Evolutionary conservation across 2,797 vertebrate species (phyloP), one percentile per base, ranked within the genome.

Genomic region (Pantherophis alleghaniensis): DNA sequence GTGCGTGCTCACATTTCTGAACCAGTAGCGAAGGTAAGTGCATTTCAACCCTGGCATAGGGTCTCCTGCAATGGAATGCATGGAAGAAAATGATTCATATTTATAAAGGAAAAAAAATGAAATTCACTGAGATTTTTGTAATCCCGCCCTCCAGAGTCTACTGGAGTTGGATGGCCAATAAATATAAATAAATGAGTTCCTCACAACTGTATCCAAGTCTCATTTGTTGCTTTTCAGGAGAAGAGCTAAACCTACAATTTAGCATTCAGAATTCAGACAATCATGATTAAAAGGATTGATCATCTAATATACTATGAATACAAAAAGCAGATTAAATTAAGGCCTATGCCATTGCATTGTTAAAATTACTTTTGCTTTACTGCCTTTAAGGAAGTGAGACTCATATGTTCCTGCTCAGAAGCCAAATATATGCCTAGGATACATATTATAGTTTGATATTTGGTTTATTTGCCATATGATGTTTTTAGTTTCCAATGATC

Each of bases 271-370:
- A 96, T 97, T 96, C 32, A 92, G 89, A 79, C 88, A 92, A 69
- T 92, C 95, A 93, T 90, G 66, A 88, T 69, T 69, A 32, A 32
- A 74, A 74, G 7, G 32, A 79, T 42, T 37, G 32, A 94, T 94
- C 96, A 90, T 93, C 93, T 96, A 96, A 96, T 97, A 96, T 95
- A 93, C 95, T 95, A 18, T 88, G 93, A 97, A 96, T 0, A 47
- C 93, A 93, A 96, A 97, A 94, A 94, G 95, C 94, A 96, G 96
- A 97, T 97, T 96, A 51, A 96, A 96, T 97, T 97, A 96, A 51
- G 95, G 95, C 88, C 91, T 95, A 95, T 96, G 95, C 96, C 96
- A 96, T 97, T 96, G 96, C 95, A 96, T 96, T 95, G 95, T 91
- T 93, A 95, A 95, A 94, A 94, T 95, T 95, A 93, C 93, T 86